Evolutionary conservation across 64 coral and sea anemone species (phyloP), one percentile per base, ranked within the genome.

Genomic region (Actinia equina): DNA sequence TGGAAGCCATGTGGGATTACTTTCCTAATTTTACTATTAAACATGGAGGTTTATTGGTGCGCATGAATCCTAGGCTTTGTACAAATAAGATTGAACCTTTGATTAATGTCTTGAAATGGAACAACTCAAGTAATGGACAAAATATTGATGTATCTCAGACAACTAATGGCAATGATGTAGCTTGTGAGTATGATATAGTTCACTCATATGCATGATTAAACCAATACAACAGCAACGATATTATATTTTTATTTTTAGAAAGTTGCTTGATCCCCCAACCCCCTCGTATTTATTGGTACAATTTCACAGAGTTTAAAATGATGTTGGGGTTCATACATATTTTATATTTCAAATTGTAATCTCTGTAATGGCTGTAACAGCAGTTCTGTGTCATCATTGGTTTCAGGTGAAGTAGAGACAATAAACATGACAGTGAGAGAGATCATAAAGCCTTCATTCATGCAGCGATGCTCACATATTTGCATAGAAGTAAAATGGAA

Each of bases 1-100:
- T 99, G 71, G 97, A 99, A 77, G 87, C 88, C 25, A 41, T 99
- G 15, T 99, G 97, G 97, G 90, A 91, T 25, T 93, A 93, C 89
- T 79, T 88, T 44, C 89, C 86, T 57, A 91, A 94, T 53, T 64
- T 94, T 17, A 90, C 18, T 14, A 90, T 94, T 22, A 84, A 41
- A 17, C 25, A 51, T 20, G 90, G 93, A 14, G 97, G 93, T 20
- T 83, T 95, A 25, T 89, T 99, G 44, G 97, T 95, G n/a, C 97
- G 94, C 65, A 87, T 99, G 81, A 99, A 99, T 61, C 97, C 97
- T 58, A 84, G 86, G 18, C 85, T 99, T 16, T 99, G 97, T 19
- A 93, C 93, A 69, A 86, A 86, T 45, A 90, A 86, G 17, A 95
- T 99, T 15, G 80, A 82, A 88, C 93, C 97, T 49, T 88, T 99